Conservation (phyloP, 2,797 vertebrate genomes). For the Aphelocoma californica region DNA sequence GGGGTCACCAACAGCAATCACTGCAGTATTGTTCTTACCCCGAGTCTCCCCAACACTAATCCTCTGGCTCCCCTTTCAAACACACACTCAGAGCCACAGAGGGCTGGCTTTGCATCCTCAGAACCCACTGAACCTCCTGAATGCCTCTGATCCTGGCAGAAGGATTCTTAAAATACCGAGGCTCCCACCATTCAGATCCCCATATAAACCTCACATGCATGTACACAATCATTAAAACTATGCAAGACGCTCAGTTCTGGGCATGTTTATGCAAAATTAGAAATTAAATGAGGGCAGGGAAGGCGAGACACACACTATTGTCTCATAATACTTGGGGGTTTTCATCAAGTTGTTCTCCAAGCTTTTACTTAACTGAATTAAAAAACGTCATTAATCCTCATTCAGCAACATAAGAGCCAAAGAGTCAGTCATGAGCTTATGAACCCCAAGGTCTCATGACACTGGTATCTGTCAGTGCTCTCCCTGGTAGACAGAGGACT, state of each 20-base stretch:
- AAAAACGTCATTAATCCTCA: neutral
- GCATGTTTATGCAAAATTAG: neutral
- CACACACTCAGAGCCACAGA: neutral
- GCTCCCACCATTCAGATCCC: neutral
- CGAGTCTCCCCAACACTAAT: conserved; percentile 22
- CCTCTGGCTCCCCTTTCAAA: conserved; percentile 19
- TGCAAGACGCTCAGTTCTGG: neutral
- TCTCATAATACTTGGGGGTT: neutral
- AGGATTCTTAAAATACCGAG: neutral
- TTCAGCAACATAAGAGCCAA: neutral
- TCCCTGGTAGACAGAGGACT: neutral
- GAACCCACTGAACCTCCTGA: neutral
- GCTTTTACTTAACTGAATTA: neutral
- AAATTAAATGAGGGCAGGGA: neutral
- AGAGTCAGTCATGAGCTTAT: neutral
- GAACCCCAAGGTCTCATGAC: neutral
- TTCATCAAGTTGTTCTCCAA: neutral
- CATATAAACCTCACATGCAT: neutral
- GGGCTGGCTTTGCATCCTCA: neutral
- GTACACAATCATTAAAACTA: neutral
- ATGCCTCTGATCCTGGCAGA: neutral
- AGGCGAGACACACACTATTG: neutral
- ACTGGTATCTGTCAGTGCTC: neutral
- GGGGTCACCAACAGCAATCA: conserved; percentile 36
- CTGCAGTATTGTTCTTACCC: neutral